Evolutionary conservation across 2,888 invertebrate species (phyloP), one percentile per base, ranked within the genome.

Genomic region (Ischnura elegans): DNA sequence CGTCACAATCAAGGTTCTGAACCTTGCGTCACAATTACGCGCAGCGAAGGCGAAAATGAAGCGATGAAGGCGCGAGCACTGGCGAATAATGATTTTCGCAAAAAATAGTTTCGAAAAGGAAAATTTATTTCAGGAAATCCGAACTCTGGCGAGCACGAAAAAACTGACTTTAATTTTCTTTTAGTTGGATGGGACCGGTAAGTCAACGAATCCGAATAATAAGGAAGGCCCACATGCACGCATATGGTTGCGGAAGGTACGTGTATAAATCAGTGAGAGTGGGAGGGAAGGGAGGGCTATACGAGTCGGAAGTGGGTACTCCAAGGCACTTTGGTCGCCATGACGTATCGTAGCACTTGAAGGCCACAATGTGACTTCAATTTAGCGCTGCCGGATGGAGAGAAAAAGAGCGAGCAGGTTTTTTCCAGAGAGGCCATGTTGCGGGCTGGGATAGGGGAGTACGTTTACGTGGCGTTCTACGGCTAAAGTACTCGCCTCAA

Each of bases 311-410:
- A 76, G 76, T 76, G 13, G 36, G 76, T 76, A 76, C 76, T 76
- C n/a, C 76, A 76, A 36, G 36, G 36, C 36, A 76, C 76, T 76
- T 76, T 5, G 76, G 36, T 36, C 36, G 8, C 29, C 76, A 76
- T 76, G 76, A 76, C 76, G 76, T 76, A 36, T 76, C 76, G 36
- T 36, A n/a, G n/a, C n/a, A 76, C 76, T 76, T n/a, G 76, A 76
- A 76, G 25, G 76, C 76, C 76, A 76, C 76, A 76, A 76, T 76
- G 76, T 36, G 76, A 13, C 36, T 76, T 76, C 36, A 76, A 76
- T 76, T 76, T 36, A 76, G 76, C 76, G 29, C 76, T 8, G 76
- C 36, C 36, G 36, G 76, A 36, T 29, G 76, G 76, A 76, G 76
- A 76, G n/a, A n/a, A n/a, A n/a, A n/a, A n/a, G n/a, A n/a, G n/a